Evolutionary conservation across 1,140 invertebrate species (phyloP).

Genomic region (Panagrolaimus sp.): DNA sequence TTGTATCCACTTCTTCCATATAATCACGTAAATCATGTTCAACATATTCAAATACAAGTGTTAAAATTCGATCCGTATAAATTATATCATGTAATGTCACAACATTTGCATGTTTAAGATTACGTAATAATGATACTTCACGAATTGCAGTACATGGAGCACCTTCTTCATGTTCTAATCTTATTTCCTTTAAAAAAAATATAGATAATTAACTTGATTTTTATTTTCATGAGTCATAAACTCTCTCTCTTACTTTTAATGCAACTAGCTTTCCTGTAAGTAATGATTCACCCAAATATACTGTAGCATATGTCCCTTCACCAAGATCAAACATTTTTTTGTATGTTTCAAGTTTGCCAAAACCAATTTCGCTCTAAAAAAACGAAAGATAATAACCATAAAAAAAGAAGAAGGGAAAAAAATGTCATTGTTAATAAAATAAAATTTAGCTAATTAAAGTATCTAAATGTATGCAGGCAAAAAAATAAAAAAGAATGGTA

Average conservation of each 20-base stretch:
- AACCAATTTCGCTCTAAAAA: conserved; percentile 66
- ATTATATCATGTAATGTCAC: conserved; percentile 70
- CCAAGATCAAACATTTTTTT: conserved; percentile 68
- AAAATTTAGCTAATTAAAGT: too few species aligned
- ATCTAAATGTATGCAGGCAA: too few species aligned
- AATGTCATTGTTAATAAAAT: too few species aligned
- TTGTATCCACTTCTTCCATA: conserved; percentile 68
- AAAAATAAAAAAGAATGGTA: too few species aligned
- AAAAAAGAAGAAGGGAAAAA: too few species aligned
- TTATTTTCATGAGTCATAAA: too few species aligned
- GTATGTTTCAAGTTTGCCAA: conserved; percentile 72
- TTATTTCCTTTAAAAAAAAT: conserved; percentile 63
- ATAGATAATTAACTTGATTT: too few species aligned
- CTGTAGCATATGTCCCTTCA: conserved; percentile 71
- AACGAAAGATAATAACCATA: conserved; percentile 15
- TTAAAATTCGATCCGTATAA: conserved; percentile 67
- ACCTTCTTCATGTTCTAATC: conserved; percentile 71
- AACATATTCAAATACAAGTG: conserved; percentile 62
- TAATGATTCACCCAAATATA: conserved; percentile 68
- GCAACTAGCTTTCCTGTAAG: conserved; percentile 69
- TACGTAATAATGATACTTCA: conserved; percentile 65
- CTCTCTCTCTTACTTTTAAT: conserved; percentile 61
- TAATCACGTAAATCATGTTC: conserved; percentile 66
- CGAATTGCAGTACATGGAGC: conserved; percentile 71
- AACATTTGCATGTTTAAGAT: conserved; percentile 65